A percentile compares a stretch with the other conserved stretches of the same genome.
phyloP scores from a whole-genome alignment of 1,140 invertebrate genomes.

The Euwallacea similis region DNA sequence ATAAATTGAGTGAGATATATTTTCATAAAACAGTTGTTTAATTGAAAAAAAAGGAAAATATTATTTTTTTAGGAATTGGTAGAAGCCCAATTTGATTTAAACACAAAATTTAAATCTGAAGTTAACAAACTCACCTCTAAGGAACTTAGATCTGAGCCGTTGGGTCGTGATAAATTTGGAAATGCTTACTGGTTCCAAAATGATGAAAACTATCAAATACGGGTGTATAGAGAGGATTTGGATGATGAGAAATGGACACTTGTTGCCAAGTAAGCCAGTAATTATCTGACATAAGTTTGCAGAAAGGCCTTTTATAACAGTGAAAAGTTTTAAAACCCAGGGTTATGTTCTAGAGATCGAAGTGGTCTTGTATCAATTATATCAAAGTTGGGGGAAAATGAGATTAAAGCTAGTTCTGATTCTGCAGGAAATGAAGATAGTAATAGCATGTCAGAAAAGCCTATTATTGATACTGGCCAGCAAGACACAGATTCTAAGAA shows the following conservation, averaged over 20 bases:
- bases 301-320: not conserved
- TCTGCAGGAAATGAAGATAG: constrained; percentile 67
- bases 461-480: constrained; percentile 58
- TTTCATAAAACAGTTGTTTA: constrained; percentile 5
- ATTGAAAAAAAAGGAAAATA: constrained; percentile 13
- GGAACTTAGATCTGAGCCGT: constrained; percentile 80
- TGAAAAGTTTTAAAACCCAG: constrained; percentile 1
- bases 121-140: constrained; percentile 80
- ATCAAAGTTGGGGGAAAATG: constrained; percentile 67
- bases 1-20: not conserved
- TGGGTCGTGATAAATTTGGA: constrained; percentile 88
- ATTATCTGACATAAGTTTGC: not conserved
- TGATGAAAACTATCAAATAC: constrained; percentile 84
- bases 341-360: constrained; percentile 60
- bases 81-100: constrained; percentile 93
- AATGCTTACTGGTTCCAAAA: constrained; percentile 91
- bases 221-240: constrained; percentile 90
- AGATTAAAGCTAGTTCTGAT: constrained; percentile 59
- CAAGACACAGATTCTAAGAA: constrained; percentile 41
- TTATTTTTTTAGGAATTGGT: constrained; percentile 72
- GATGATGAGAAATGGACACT: constrained; percentile 96
- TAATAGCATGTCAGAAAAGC: constrained; percentile 62
- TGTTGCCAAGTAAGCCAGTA: constrained; percentile 72
- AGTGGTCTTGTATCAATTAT: constrained; percentile 77
- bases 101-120: constrained; percentile 91